Evolutionary conservation across 2,797 vertebrate species (phyloP).

Genomic region (Argentina silus): DNA sequence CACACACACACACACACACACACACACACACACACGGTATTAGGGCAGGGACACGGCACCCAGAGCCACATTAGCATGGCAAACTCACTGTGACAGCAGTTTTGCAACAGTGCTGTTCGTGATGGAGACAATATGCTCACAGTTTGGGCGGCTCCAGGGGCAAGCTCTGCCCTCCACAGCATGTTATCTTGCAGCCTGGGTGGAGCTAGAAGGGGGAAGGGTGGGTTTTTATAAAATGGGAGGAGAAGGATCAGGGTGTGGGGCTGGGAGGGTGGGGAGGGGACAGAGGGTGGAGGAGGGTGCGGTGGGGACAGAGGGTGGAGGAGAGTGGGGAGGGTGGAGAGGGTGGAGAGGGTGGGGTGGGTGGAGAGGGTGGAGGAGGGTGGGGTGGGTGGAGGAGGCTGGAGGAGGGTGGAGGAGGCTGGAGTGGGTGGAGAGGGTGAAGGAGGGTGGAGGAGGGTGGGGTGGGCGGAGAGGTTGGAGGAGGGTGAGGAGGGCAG

Average conservation of each 20-base stretch:
- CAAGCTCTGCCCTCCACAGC: slow-evolving; percentile 69
- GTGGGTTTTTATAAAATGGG: slow-evolving; percentile 46
- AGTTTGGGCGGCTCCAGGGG: slow-evolving; percentile 63
- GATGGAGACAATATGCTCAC: slow-evolving; percentile 70
- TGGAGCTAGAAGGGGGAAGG: slow-evolving; percentile 54
- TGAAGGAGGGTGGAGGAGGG: slow-evolving; percentile 23
- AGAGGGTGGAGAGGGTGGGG: not conserved
- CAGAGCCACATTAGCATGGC: slow-evolving; percentile 67
- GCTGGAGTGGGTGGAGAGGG: not conserved
- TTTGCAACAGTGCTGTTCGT: slow-evolving; percentile 69
- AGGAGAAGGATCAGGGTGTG: slow-evolving; percentile 35
- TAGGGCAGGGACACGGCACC: slow-evolving; percentile 52
- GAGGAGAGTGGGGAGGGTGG: not conserved
- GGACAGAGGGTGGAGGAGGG: slow-evolving; percentile 47
- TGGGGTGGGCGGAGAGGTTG: slow-evolving; percentile 21
- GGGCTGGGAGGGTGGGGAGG: slow-evolving; percentile 13
- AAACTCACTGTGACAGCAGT: slow-evolving; percentile 71
- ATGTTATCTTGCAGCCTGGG: slow-evolving; percentile 69
- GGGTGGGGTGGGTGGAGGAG: too few relatives aligned
- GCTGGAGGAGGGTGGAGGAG: not conserved
- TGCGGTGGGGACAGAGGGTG: slow-evolving; percentile 16
- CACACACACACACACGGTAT: slow-evolving; percentile 51
- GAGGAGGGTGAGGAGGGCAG: too few relatives aligned
- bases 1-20: slow-evolving; percentile 40
- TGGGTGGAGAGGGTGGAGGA: not conserved